Base-by-base conservation (phyloP, 2,888 invertebrate species). In the Cistogaster globosa region DNA sequence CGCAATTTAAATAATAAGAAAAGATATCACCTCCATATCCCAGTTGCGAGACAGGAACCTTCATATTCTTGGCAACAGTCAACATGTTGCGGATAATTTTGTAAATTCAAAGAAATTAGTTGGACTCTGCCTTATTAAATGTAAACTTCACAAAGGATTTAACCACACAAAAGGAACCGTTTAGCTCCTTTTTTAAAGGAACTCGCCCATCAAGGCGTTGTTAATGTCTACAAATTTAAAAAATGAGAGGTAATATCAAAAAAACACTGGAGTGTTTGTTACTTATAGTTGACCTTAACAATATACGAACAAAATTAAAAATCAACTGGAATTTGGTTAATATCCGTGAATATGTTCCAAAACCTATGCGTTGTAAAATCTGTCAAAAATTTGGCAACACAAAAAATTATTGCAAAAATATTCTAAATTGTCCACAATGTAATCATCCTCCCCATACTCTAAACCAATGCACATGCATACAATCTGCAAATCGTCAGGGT, bases 341-440 rank as follows among this genome's bases (percentile, higher is more conserved):
- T n/a, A n/a, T n/a, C n/a, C n/a, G n/a, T n/a, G n/a, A n/a, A n/a
- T n/a, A n/a, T n/a, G n/a, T n/a, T n/a, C n/a, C n/a, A n/a, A n/a
- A n/a, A n/a, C 48, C 26, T 6, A 48, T 65, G 65, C 26, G 51
- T 8, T 65, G 65, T 22, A 48, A 65, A 48, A 32, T 16, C 0
- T 48, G 65, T 32, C 65, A 51, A 22, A 48, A 48, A 26, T n/a
- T 63, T 11, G 62, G 62, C 1, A 20, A 63, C 2, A 63, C 62
- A 45, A 63, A 63, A 63, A 63, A 63, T 42, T 18, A 42, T 14
- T 63, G 62, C 6, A 45, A 63, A 20, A 63, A 63, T 20, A 2
- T 42, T 20, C 42, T 18, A 42, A 42, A 14, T 16, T 63, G 62
- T 11, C 2, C 20, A 14, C 20, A 42, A 42, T 63, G 62, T 20